phyloP scores from a whole-genome alignment of 2,888 invertebrate genomes.

The Malthinus seriepunctatus region DNA sequence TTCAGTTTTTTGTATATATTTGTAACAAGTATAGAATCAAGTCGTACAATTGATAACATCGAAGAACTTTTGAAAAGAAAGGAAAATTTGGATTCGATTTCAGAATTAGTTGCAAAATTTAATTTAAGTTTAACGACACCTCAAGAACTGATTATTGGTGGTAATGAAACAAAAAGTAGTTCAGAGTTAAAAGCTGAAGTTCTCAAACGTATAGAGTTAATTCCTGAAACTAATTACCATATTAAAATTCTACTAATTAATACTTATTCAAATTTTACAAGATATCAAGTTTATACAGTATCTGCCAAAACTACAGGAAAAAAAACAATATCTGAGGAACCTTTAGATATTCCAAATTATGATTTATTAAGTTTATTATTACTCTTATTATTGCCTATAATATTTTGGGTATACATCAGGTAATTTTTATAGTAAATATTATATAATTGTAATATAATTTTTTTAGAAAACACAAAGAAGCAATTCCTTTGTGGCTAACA shows the following conservation, averaged over 20 bases:
- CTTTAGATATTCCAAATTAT: neutral
- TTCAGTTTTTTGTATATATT: slow-evolving; percentile 16
- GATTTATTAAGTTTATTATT: slow-evolving; percentile 25
- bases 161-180: neutral
- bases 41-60: neutral
- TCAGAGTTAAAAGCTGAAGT: neutral
- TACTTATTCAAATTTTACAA: neutral
- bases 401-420: slow-evolving; percentile 15
- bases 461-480: slow-evolving; percentile 8
- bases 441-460: neutral
- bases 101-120: neutral
- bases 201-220: too few species aligned
- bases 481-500: neutral
- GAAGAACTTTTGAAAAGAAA: neutral
- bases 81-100: neutral
- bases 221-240: too few species aligned
- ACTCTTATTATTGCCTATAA: slow-evolving; percentile 21
- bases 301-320: neutral
- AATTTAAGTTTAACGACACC: neutral
- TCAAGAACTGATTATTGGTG: neutral
- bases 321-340: too few species aligned
- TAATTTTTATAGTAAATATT: slow-evolving; percentile 7
- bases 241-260: too few species aligned
- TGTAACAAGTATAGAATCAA: neutral
- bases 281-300: neutral